phyloP scores from a whole-genome alignment of 1,140 invertebrate species.

The Globodera ellingtonae region DNA sequence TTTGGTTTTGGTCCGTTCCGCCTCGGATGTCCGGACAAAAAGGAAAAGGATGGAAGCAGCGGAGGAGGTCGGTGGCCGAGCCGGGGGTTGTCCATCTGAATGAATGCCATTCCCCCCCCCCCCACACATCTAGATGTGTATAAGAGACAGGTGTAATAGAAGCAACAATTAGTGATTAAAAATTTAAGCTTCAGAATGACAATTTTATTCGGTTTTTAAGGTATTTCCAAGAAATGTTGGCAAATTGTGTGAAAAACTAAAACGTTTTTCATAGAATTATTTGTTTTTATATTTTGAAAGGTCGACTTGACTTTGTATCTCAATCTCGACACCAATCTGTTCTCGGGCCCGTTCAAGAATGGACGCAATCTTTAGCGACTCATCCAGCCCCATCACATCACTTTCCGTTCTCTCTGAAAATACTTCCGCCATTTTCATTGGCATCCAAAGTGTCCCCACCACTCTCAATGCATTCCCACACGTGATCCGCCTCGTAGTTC shows the following conservation, averaged over 20 bases:
- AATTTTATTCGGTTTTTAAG: too few species aligned
- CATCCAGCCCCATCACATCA: constrained; percentile 22
- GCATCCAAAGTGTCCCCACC: constrained; percentile 65
- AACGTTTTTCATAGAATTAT: too few species aligned
- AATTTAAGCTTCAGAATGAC: too few species aligned
- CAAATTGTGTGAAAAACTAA: too few species aligned
- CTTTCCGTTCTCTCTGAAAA: not conserved
- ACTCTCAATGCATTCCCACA: constrained; percentile 72
- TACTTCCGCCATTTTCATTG: not conserved
- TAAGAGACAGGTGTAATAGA: too few species aligned
- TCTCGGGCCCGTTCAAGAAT: not conserved
- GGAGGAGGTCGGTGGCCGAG: not conserved
- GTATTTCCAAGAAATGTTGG: too few species aligned
- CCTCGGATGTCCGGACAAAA: not conserved
- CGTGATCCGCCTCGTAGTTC: constrained; percentile 76
- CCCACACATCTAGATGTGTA: too few species aligned
- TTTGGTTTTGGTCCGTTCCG: not conserved
- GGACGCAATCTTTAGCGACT: not conserved
- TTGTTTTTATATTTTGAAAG: not conserved
- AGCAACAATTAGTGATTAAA: too few species aligned
- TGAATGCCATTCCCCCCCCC: not conserved
- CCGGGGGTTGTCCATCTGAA: not conserved
- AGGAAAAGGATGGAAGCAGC: not conserved
- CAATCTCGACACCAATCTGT: not conserved
- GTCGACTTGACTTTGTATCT: not conserved